A percentile compares a stretch with the other conserved stretches of the same genome.
Evolutionary conservation across 2,113 vertebrate species (phyloP).

Genomic region (Vanacampus margaritifer): DNA sequence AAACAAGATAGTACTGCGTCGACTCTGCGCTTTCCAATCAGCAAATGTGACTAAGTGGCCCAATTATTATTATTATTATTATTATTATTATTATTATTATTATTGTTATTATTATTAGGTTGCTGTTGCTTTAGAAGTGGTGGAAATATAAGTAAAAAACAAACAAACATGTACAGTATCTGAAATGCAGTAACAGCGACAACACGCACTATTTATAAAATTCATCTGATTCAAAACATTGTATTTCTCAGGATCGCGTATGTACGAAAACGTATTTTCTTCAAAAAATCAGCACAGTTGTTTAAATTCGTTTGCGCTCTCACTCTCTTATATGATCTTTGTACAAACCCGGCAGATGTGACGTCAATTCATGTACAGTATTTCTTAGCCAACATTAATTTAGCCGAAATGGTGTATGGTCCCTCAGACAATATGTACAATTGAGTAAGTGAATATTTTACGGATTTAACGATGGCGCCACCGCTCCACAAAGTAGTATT

Average conservation of each 20-base stretch:
- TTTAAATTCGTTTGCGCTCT: too few species aligned
- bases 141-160: too few species aligned
- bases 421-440: not conserved
- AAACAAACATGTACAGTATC: too few species aligned
- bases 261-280: too few species aligned
- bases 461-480: not conserved
- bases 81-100: not conserved
- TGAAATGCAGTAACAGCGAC: too few species aligned
- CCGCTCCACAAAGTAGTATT: not conserved
- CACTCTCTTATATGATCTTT: slow-evolving; percentile 26
- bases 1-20: not conserved
- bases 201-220: too few species aligned
- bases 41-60: not conserved
- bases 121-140: too few species aligned
- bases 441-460: not conserved
- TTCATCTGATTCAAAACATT: too few species aligned
- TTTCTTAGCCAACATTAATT: not conserved
- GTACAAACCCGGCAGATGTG: not conserved
- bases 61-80: not conserved
- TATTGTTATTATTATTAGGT: not conserved
- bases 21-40: not conserved
- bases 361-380: slow-evolving; percentile 39
- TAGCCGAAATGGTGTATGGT: not conserved
- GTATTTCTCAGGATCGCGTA: too few species aligned
- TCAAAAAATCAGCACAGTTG: too few species aligned